Evolutionary conservation across 2,113 vertebrate species (phyloP).

Genomic region (Ifrita kowaldi): DNA sequence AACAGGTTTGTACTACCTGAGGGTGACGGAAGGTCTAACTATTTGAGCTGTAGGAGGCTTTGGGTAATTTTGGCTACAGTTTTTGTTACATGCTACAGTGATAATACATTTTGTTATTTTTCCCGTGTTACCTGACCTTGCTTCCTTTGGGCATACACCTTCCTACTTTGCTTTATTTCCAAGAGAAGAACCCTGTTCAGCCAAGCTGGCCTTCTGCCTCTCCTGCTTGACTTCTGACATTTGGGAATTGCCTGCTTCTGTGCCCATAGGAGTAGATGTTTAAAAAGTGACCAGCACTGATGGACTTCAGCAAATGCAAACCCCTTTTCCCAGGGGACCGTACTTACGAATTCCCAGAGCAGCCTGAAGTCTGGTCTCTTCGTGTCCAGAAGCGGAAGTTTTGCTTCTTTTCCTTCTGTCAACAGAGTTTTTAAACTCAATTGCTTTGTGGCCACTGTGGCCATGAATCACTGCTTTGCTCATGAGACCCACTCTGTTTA

Average conservation of each 20-base stretch:
- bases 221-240: neutral
- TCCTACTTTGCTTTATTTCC: neutral
- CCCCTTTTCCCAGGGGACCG: neutral
- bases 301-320: neutral
- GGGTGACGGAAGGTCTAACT: neutral
- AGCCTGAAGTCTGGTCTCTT: neutral
- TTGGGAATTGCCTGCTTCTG: neutral
- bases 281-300: neutral
- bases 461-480: neutral
- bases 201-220: neutral
- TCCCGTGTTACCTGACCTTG: neutral
- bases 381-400: neutral
- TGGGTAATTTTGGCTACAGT: neutral
- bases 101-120: neutral
- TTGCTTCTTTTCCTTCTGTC: neutral
- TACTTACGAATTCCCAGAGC: neutral
- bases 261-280: neutral
- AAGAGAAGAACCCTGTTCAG: neutral
- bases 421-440: neutral
- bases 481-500: neutral
- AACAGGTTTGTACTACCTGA: neutral
- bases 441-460: neutral
- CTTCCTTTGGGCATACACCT: neutral
- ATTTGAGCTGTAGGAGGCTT: neutral
- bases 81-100: neutral